Evolutionary conservation across 1,140 invertebrate genomes (phyloP), one percentile per base, ranked within the genome.

Genomic region (Eumeta japonica): DNA sequence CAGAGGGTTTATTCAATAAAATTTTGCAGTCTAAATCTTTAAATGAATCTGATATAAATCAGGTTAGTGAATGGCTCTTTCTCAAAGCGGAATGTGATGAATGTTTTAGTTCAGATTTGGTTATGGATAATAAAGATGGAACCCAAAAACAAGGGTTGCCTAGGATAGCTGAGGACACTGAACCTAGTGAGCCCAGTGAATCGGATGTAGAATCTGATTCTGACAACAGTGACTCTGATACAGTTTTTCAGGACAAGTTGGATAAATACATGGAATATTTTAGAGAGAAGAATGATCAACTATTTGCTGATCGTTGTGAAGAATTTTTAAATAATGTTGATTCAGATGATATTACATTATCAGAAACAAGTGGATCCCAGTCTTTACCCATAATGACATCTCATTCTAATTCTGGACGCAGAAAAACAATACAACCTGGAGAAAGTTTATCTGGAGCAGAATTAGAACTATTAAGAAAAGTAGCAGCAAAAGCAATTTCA

Each of bases 11-110:
- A 9, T 88, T 90, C 56, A 83, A 85, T 49, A 88, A 85, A 75
- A 76, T 76, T 35, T 64, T 81, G 38, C 68, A 76, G 29, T 77
- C 75, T 15, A 84, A 85, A 45, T 67, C 78, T 18, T 59, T 90
- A 29, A 78, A 82, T 4, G 81, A 85, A 36, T 70, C 79, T 37
- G 84, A 87, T 53, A 79, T 83, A 46, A 85, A 87, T 54, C 87
- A 88, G 65, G 88, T 90, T n/a, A 86, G 87, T 55, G 84, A 89
- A 41, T 92, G 89, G 88, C 64, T 92, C 2, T 88, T 85, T 49
- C 76, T 90, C 43, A 90, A 90, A 62, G 86, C 89, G 43, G 88
- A 91, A 60, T 90, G 87, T 62, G 87, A 90, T 62, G 87, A 90
- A 47, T 90, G 87, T 55, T 80, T 90, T 15, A 83, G 82, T 51